A percentile compares a stretch with the other conserved stretches of the same genome.
Conservation (phyloP, 2,888 invertebrate genomes). For the Iphiclides podalirius region DNA sequence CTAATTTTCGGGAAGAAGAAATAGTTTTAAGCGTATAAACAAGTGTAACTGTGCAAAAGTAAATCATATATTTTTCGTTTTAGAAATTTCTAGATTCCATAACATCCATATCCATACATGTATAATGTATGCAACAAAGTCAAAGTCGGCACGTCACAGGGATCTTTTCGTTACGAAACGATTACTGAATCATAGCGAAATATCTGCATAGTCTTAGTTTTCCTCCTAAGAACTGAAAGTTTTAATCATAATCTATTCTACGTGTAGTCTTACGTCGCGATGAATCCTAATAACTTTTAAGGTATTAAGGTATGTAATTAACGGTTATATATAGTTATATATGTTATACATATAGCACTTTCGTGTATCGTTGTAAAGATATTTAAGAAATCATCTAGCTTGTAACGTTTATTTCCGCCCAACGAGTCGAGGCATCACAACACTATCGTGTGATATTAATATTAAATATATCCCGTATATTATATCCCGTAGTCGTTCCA, state of each 20-base stretch:
- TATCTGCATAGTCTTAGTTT: slow-evolving; percentile 21
- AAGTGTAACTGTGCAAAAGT: too few relatives aligned
- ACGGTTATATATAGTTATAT: slow-evolving; percentile 30
- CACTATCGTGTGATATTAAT: slow-evolving; percentile 38
- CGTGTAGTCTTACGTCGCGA: slow-evolving; percentile 60
- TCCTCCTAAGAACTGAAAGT: slow-evolving; percentile 23
- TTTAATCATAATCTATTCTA: slow-evolving; percentile 27
- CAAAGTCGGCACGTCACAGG: too few relatives aligned
- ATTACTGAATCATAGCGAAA: background rate
- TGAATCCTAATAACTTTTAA: slow-evolving; percentile 70
- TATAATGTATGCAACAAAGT: too few relatives aligned
- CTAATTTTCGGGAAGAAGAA: too few relatives aligned
- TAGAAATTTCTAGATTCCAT: too few relatives aligned
- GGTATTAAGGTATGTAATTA: slow-evolving; percentile 54
- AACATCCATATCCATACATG: too few relatives aligned
- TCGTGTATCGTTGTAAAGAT: slow-evolving; percentile 41
- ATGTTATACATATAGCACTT: background rate
- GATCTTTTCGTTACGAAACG: too few relatives aligned
- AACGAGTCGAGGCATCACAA: slow-evolving; percentile 48
- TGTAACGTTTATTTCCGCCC: slow-evolving; percentile 38
- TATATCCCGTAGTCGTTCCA: background rate
- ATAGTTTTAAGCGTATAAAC: too few relatives aligned
- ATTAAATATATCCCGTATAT: background rate
- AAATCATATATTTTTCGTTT: too few relatives aligned
- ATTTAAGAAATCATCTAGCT: slow-evolving; percentile 31